Evolutionary conservation across 2,888 invertebrate species (phyloP).

Genomic region (Stegana nigrithorax): DNA sequence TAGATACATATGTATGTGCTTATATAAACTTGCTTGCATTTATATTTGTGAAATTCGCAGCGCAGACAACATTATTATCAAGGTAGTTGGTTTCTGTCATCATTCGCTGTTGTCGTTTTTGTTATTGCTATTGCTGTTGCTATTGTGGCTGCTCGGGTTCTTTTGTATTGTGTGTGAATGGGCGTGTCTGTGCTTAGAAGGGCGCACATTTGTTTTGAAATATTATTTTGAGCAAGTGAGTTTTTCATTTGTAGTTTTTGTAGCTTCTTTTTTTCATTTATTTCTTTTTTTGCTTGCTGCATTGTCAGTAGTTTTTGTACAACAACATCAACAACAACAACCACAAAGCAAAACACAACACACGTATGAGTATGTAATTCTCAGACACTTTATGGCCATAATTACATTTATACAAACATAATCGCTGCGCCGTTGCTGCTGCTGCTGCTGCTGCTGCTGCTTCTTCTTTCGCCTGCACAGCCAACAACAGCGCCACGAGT

Average conservation of each 20-base stretch:
- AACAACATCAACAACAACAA: no score
- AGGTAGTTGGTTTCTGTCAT: not conserved
- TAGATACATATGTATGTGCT: no score
- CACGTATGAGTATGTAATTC: conserved; percentile 4
- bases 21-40: no score
- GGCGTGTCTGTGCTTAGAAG: conserved; percentile 6
- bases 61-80: no score
- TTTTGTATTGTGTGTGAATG: conserved; percentile 1
- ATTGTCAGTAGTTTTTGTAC: not conserved
- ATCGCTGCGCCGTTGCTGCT: not conserved
- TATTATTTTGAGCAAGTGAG: not conserved
- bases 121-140: no score
- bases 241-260: no score
- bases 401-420: conserved; percentile 10
- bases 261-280: not conserved
- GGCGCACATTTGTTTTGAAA: conserved; percentile 13
- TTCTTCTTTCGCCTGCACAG: no score
- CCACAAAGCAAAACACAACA: no score
- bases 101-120: not conserved
- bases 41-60: conserved; percentile 15
- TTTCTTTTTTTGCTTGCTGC: not conserved
- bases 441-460: no score
- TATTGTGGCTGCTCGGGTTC: no score
- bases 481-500: no score
- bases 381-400: conserved; percentile 15